phyloP scores from a whole-genome alignment of 2,888 invertebrate species.

The Chloroclystis v-ata region DNA sequence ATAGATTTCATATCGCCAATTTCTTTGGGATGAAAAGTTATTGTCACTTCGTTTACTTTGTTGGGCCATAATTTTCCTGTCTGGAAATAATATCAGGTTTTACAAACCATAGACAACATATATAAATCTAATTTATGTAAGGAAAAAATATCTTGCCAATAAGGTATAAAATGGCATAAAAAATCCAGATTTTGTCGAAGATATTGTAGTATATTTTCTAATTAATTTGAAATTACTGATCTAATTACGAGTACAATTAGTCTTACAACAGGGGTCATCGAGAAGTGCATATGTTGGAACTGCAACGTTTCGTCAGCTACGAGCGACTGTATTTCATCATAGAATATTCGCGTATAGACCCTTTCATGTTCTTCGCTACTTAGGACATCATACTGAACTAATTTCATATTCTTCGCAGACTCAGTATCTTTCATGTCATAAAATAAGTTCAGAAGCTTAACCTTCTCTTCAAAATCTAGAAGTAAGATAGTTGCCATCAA shows the following conservation, averaged over 20 bases:
- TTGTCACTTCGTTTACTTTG: conserved; percentile 66
- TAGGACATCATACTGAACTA: conserved; percentile 61
- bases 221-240: too few relatives aligned
- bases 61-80: conserved; percentile 79
- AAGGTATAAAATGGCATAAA: too few relatives aligned
- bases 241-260: too few relatives aligned
- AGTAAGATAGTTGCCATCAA: not conserved
- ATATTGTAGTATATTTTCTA: not conserved
- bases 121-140: too few relatives aligned
- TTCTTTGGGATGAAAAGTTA: conserved; percentile 76
- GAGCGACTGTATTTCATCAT: conserved; percentile 63
- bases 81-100: conserved; percentile 56
- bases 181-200: too few relatives aligned
- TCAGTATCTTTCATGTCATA: conserved; percentile 58
- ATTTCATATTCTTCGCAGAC: conserved; percentile 51
- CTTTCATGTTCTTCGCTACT: conserved; percentile 63
- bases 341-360: conserved; percentile 66
- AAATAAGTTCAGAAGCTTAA: conserved; percentile 57
- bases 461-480: conserved; percentile 66
- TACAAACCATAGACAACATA: too few relatives aligned
- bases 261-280: conserved; percentile 75
- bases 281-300: conserved; percentile 65
- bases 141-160: too few relatives aligned
- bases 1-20: conserved; percentile 68
- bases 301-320: conserved; percentile 59